Conservation (phyloP, 2,888 invertebrate species). For the Limnephilus marmoratus region DNA sequence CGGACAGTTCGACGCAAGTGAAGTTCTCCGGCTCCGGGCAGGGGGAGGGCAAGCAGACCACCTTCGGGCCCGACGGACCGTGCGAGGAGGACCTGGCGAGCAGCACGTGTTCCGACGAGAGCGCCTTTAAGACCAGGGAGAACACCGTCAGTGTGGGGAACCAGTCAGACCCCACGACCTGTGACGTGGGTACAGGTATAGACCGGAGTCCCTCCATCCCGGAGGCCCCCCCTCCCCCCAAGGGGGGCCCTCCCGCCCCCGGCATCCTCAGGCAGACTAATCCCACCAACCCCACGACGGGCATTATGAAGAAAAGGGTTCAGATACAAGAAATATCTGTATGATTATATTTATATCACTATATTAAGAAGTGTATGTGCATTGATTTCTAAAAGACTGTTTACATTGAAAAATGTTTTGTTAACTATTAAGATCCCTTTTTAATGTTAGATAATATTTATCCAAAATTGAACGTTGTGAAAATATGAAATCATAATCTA, state of each 20-base stretch:
- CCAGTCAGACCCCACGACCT: conserved; percentile 73
- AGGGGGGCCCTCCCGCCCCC: conserved; percentile 74
- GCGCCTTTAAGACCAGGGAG: conserved; percentile 73
- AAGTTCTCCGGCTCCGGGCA: conserved; percentile 72
- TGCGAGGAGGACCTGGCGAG: conserved; percentile 68
- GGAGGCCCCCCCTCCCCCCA: conserved; percentile 81
- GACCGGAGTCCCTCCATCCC: conserved; percentile 74
- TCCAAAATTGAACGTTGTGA: conserved; percentile 53
- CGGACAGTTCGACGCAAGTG: conserved; percentile 76
- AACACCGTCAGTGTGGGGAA: conserved; percentile 73
- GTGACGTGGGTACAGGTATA: conserved; percentile 72
- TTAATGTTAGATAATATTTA: conserved; percentile 54
- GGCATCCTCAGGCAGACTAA: conserved; percentile 79
- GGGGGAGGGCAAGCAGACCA: conserved; percentile 64
- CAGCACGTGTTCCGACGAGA: conserved; percentile 72
- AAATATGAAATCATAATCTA: conserved; percentile 31
- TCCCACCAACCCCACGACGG: conserved; percentile 80
- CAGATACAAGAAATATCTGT: conserved; percentile 96
- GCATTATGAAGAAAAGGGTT: conserved; percentile 91
- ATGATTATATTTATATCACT: conserved; percentile 73
- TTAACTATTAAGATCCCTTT: conserved; percentile 19
- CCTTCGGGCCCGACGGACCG: conserved; percentile 66
- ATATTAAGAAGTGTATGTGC: conserved; percentile 39
- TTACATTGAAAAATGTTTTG: conserved; percentile 30
- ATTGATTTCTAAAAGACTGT: conserved; percentile 46